phyloP scores from a whole-genome alignment of 2,113 vertebrate species.

The Phylloscopus whistleri region DNA sequence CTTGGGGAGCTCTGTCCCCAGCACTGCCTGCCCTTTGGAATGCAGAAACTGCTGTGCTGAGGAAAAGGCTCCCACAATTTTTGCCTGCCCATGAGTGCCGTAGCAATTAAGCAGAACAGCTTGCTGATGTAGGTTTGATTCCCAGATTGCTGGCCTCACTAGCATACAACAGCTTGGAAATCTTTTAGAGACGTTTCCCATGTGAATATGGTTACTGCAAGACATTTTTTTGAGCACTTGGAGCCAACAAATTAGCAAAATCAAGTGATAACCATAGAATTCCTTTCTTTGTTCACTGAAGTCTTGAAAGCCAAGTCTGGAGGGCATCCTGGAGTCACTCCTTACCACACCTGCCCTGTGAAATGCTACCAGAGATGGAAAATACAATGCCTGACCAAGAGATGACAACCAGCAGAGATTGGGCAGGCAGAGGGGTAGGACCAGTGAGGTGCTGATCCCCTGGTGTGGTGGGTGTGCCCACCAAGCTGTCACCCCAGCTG shows the following conservation, averaged over 20 bases:
- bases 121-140: not conserved
- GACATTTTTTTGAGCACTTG: not conserved
- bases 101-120: not conserved
- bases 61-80: not conserved
- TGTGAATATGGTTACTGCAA: not conserved
- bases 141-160: not conserved
- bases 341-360: not conserved
- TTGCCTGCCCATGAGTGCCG: not conserved
- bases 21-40: not conserved
- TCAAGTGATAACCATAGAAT: not conserved
- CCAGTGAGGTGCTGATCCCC: not conserved
- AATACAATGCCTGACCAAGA: not conserved
- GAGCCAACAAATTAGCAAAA: not conserved
- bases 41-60: not conserved
- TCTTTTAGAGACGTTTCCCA: not conserved
- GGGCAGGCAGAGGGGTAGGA: not conserved
- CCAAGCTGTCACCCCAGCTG: not conserved
- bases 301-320: not conserved
- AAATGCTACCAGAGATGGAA: not conserved
- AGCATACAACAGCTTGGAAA: not conserved
- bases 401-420: not conserved
- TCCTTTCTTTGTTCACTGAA: not conserved
- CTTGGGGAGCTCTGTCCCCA: not conserved
- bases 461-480: not conserved
- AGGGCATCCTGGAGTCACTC: not conserved